Base-by-base conservation (phyloP, 2,888 invertebrate genomes). In the Priocnemis perturbator region DNA sequence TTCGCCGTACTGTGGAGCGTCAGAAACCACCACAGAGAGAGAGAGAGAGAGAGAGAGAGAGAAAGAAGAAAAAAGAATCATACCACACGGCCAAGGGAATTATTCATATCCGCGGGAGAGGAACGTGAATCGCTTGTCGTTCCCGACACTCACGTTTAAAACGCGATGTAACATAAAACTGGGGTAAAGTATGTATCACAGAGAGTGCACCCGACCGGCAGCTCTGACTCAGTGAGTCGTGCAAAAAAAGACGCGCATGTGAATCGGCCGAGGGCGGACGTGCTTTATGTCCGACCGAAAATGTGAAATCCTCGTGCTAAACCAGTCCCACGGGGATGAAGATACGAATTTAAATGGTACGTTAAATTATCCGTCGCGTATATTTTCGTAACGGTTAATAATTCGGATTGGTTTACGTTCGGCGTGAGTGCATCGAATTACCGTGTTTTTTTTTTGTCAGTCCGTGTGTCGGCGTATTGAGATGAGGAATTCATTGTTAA, bases 61-160 rank as follows among this genome's bases (percentile, higher is more conserved):
- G 26, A 26, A 5, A 26, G 26, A n/a, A n/a, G n/a, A n/a, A n/a
- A n/a, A n/a, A 7, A 26, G 37, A 37, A 9, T 37, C 37, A 37
- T 37, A 37, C 37, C 68, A n/a, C 59, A 58, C 66, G 48, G 68
- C 60, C 64, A 37, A 0, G 60, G 50, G 50, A 69, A 76, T 77
- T 78, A 73, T 73, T 77, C 74, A 73, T 71, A 70, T 69, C 58
- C 30, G 47, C 57, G n/a, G 50, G 64, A 47, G 64, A 67, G 61
- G 71, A 55, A 60, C 26, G 65, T 37, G 59, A 63, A 57, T 63
- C 65, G 60, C 48, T 56, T 56, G 23, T 48, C 45, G 48, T 59
- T 48, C 20, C 48, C 17, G 55, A 53, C 37, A 11, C 44, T 30
- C 30, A 55, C 62, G 59, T 15, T 67, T 61, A 52, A 56, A 66